phyloP scores from a whole-genome alignment of 2,888 invertebrate genomes.

The Pseudococcus longispinus region DNA sequence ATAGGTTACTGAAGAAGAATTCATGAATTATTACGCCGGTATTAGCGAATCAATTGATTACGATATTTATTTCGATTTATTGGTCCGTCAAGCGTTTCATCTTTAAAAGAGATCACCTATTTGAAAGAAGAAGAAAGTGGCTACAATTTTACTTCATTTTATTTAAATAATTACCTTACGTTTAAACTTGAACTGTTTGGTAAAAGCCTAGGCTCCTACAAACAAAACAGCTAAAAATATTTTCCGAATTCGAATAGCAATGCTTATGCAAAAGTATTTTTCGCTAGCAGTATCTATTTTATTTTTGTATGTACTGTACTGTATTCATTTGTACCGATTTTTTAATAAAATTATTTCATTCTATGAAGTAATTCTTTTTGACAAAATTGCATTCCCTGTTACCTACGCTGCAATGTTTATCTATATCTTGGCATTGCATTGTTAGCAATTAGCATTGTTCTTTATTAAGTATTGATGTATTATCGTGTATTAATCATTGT shows the following conservation, averaged over 20 bases:
- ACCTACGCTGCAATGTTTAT: not conserved
- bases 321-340: not conserved
- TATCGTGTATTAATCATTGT: not conserved
- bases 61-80: conserved; percentile 92
- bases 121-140: not conserved
- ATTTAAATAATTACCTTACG: not conserved
- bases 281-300: not conserved
- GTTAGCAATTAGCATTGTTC: not conserved
- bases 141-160: not conserved
- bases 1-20: conserved; percentile 92
- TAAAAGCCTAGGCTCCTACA: no score
- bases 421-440: not conserved
- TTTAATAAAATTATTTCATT: not conserved
- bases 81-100: conserved; percentile 92
- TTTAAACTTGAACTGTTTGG: no score
- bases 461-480: not conserved
- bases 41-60: conserved; percentile 94
- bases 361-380: no score
- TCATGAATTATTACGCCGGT: conserved; percentile 89
- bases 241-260: not conserved
- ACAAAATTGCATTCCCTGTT: not conserved
- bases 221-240: not conserved
- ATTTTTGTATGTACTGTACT: not conserved
- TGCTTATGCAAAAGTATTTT: not conserved
- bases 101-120: conserved; percentile 67